A percentile compares a stretch with the other conserved stretches of the same genome.
phyloP scores from a whole-genome alignment of 2,888 invertebrate genomes.

The Pandemis heparana region DNA sequence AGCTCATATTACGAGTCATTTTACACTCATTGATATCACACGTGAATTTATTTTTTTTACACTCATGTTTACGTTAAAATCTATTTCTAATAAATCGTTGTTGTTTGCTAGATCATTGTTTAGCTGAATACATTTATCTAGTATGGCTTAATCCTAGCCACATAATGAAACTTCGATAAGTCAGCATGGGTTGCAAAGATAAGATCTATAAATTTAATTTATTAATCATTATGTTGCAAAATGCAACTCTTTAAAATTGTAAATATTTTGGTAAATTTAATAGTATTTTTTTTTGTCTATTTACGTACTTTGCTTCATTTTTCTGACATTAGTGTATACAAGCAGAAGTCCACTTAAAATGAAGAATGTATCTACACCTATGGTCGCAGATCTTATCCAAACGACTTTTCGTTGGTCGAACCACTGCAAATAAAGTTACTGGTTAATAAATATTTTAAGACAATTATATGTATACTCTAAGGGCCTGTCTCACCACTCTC shows the following conservation, averaged over 20 bases:
- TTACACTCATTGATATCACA: too few relatives aligned
- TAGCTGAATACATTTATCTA: neutral
- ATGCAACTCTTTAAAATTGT: neutral
- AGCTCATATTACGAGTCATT: too few relatives aligned
- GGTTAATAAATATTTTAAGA: too few relatives aligned
- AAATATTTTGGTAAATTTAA: neutral
- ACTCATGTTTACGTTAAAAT: neutral
- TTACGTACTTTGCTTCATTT: slow-evolving; percentile 46
- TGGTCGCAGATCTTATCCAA: slow-evolving; percentile 60
- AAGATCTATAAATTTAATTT: neutral
- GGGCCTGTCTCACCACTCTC: too few relatives aligned
- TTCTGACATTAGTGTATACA: slow-evolving; percentile 51
- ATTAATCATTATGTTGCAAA: neutral
- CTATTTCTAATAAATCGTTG: neutral
- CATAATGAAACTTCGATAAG: neutral
- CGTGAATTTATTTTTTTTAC: too few relatives aligned
- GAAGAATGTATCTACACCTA: slow-evolving; percentile 86
- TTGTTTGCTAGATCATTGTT: neutral
- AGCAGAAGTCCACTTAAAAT: slow-evolving; percentile 52
- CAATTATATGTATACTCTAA: too few relatives aligned
- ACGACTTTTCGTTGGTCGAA: slow-evolving; percentile 48
- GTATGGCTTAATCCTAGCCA: neutral
- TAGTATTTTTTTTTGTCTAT: neutral
- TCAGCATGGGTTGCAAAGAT: neutral
- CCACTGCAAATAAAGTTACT: slow-evolving; percentile 52